A percentile compares a stretch with the other conserved stretches of the same genome.
Conservation (phyloP, 1,140 invertebrate genomes). For the Cecropterus lyciades region DNA sequence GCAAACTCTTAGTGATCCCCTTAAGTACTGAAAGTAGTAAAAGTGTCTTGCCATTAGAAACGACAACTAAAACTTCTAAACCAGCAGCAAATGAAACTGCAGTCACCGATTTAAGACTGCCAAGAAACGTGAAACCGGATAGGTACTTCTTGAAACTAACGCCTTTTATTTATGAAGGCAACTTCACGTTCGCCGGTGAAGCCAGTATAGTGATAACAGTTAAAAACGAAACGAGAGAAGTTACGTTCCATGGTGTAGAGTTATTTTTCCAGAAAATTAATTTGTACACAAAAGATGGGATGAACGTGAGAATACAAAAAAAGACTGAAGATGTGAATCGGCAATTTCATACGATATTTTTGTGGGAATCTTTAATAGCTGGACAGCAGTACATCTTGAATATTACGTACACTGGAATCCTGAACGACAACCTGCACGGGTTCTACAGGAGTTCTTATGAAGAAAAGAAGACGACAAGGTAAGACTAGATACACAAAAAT, state of each 20-base stretch:
- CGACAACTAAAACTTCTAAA: conserved; percentile 46
- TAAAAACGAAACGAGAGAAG: conserved; percentile 87
- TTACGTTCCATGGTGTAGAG: conserved; percentile 91
- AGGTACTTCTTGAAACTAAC: conserved; percentile 89
- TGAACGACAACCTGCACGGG: conserved; percentile 92
- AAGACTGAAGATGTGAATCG: conserved; percentile 86
- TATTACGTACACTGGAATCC: conserved; percentile 88
- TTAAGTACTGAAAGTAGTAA: conserved; percentile 63
- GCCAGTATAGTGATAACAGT: conserved; percentile 88
- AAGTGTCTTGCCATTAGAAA: conserved; percentile 63
- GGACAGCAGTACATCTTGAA: conserved; percentile 88
- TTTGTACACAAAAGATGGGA: conserved; percentile 70
- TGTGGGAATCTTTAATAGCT: conserved; percentile 84
- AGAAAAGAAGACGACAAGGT: conserved; percentile 88
- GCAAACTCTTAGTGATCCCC: conserved; percentile 72
- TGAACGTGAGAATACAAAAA: conserved; percentile 58
- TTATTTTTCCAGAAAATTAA: conserved; percentile 86
- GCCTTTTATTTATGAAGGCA: conserved; percentile 89
- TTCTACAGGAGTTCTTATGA: conserved; percentile 95
- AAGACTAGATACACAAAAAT: conserved; percentile 33
- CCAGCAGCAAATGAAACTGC: conserved; percentile 47
- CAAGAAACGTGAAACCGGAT: conserved; percentile 87
- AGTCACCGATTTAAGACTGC: conserved; percentile 87
- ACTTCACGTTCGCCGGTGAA: conserved; percentile 91
- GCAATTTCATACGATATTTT: conserved; percentile 90